Evolutionary conservation across 2,888 invertebrate genomes (phyloP), one percentile per base, ranked within the genome.

Genomic region (Ichneumoninae sp.): DNA sequence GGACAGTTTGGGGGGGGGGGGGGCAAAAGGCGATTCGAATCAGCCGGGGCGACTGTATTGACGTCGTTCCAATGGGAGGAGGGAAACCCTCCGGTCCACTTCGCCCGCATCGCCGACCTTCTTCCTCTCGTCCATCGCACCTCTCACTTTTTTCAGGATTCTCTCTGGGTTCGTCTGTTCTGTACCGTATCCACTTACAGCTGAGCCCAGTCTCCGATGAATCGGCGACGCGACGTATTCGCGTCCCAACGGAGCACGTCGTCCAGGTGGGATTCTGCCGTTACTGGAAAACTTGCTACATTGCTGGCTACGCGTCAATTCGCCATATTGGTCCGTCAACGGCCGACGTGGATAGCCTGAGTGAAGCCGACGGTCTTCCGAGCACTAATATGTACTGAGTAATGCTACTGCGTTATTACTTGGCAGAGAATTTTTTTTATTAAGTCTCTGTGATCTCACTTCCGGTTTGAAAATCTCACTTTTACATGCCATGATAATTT

Each of bases 191-290:
- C 68, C 52, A 50, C 60, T 76, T 50, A 54, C 71, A 57, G 65
- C 71, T 33, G 16, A 30, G 26, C 68, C 26, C 33, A 65, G 33
- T 66, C 66, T 22, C 72, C 60, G 69, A 86, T 78, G 62, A 80
- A 80, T 71, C 66, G 40, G 80, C 71, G 33, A 62, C 33, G 75
- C 50, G 70, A 80, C 52, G 22, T 79, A 74, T 78, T 81, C 26
- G 80, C 81, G 84, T 88, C 88, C 82, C 87, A 86, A 85, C 71
- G 84, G 86, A 87, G 80, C 78, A 80, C 85, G 82, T 83, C 82
- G 71, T 68, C 84, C 82, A 85, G 81, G 76, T 83, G 78, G 87
- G 83, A 88, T 90, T 85, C 86, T 90, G 90, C 90, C 87, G 85
- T 90, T 90, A 89, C 90, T 72, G 77, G 83, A 80, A 52, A 52